Base-by-base conservation (phyloP, 2,888 invertebrate species). In the Caenorhabditis sinica region DNA sequence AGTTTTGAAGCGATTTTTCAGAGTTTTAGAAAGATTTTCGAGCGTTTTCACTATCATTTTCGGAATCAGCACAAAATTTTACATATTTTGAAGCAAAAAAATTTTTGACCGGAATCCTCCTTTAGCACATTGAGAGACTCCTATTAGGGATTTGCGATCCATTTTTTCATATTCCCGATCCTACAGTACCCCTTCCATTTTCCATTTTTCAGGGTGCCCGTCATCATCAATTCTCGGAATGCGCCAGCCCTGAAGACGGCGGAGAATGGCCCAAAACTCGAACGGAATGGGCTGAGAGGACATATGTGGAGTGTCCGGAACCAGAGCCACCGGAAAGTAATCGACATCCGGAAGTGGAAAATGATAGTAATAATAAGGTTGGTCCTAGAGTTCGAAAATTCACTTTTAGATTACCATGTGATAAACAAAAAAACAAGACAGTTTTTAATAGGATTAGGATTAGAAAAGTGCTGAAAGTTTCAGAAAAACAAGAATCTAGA, bases 291-390 rank as follows among this genome's bases (percentile, higher is more conserved):
- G 86, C 89, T 3, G 88, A 88, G 56, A 74, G 89, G 56, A 90
- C 90, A 11, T 91, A 90, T 75, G 89, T 90, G 23, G 90, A 90
- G 73, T 89, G 89, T 68, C 89, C 89, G 2, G 88, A 89, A 51
- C 89, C 90, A 9, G 83, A 88, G 49, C 90, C 90, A 15, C 87
- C 89, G 5, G 81, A 86, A 73, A 84, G 82, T 56, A 74, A 86
- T 60, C 63, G 77, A 17, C 84, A 86, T 73, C 86, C 88, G 13
- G 89, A 89, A 60, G 82, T 84, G 49, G 89, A 89, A 65, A 82
- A 85, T 36, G 85, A 87, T 63, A 72, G 81, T n/a, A 89, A 88
- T 65, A 88, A 88, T 75, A 87, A 88, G 80, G 88, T 89, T n/a
- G n/a, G n/a, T 25, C 45, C n/a, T 1, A 15, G 17, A 45, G 36